Percentiles rank a stretch among this genome's conserved stretches.
Evolutionary conservation across 2,888 invertebrate genomes (phyloP).

Genomic region (Pterostichus niger): DNA sequence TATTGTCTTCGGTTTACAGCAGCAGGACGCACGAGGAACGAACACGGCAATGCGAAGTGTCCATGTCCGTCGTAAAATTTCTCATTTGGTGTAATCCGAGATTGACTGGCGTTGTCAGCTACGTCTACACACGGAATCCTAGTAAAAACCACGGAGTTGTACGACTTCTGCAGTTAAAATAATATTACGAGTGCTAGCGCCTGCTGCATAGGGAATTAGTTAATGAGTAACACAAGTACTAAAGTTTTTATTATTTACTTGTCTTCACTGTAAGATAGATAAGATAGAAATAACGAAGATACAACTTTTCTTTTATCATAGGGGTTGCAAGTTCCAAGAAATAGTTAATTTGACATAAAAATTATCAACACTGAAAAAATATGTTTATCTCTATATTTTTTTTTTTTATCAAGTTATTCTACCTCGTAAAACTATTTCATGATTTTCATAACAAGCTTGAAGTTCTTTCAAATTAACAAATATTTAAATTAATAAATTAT

Average conservation of each 20-base stretch:
- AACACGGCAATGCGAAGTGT: not conserved
- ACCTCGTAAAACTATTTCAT: too few relatives aligned
- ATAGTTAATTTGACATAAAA: not conserved
- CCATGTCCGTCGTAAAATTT: conserved; percentile 56
- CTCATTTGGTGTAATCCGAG: conserved; percentile 61
- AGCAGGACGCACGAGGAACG: not conserved
- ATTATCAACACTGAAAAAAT: too few relatives aligned
- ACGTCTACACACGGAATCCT: conserved; percentile 7
- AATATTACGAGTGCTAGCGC: not conserved
- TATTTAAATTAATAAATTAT: too few relatives aligned
- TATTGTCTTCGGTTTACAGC: conserved; percentile 56
- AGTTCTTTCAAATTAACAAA: too few relatives aligned
- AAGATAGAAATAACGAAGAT: conserved; percentile 3
- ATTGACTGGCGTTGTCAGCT: conserved; percentile 41
- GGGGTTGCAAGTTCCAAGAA: conserved; percentile 19
- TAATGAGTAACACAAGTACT: conserved; percentile 31
- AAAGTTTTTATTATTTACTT: conserved; percentile 47
- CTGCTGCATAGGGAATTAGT: conserved; percentile 33
- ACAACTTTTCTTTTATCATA: conserved; percentile 12
- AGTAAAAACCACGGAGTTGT: conserved; percentile 27
- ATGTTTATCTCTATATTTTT: too few relatives aligned
- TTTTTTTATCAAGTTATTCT: too few relatives aligned
- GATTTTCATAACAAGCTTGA: too few relatives aligned
- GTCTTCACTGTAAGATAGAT: conserved; percentile 1
- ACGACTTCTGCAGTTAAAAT: conserved; percentile 46